Evolutionary conservation across 1,140 invertebrate species (phyloP).

Genomic region (Aphelenchoides avenae): DNA sequence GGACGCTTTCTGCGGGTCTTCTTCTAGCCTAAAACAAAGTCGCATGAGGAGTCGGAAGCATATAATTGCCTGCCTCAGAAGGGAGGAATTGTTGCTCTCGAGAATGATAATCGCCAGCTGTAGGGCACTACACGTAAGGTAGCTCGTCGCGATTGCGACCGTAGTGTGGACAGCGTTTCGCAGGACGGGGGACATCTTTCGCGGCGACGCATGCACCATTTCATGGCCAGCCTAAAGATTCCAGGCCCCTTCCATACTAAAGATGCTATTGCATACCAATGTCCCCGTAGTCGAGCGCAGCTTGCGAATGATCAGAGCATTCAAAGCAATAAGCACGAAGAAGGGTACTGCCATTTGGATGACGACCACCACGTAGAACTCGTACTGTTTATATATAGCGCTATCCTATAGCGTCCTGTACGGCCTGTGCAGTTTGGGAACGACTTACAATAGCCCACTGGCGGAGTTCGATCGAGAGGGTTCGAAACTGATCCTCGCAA

Average conservation of each 20-base stretch:
- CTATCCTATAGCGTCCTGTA: too few species aligned
- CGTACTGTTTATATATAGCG: constrained; percentile 28
- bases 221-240: constrained; percentile 39
- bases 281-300: constrained; percentile 39
- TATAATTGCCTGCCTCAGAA: background rate
- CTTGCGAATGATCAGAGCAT: constrained; percentile 26
- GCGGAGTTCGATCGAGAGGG: constrained; percentile 7
- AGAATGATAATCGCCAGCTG: constrained; percentile 43
- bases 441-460: constrained; percentile 27
- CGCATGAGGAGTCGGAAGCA: constrained; percentile 31
- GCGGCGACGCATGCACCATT: constrained; percentile 2
- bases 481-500: constrained; percentile 45
- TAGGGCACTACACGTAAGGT: constrained; percentile 41
- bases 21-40: constrained; percentile 23
- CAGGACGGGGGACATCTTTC: constrained; percentile 25
- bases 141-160: constrained; percentile 43
- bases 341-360: constrained; percentile 47
- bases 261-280: constrained; percentile 46
- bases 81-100: constrained; percentile 17
- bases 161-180: constrained; percentile 44
- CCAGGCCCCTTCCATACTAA: constrained; percentile 41
- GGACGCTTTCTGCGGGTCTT: constrained; percentile 39
- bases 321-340: constrained; percentile 40
- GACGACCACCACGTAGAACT: constrained; percentile 42
- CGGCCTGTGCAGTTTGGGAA: too few species aligned